These are phyloP conservation scores for Bombus cullumanus DNA, from an alignment of 1,140 invertebrate species.

Conservation along the genomic window DNA sequence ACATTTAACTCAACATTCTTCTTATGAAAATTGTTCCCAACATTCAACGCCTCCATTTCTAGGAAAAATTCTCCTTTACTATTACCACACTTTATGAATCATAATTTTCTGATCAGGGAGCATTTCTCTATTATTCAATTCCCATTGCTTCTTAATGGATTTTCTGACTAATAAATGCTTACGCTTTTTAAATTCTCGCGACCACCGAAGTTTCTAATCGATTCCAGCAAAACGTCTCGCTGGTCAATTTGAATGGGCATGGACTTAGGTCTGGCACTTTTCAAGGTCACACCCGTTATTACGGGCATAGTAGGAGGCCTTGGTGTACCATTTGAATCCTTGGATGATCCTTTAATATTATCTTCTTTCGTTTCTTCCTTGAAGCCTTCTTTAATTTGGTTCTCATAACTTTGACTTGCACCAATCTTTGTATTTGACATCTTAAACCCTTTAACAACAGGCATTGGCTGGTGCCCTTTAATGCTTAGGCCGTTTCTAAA, in stretches of 20 bases:
- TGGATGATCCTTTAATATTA: not conserved
- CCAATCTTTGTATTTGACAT: constrained; percentile 3
- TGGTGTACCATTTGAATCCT: constrained; percentile 30
- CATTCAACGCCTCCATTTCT: not conserved
- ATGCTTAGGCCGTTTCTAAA: constrained; percentile 33
- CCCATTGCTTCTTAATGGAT: not conserved
- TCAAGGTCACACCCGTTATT: constrained; percentile 79
- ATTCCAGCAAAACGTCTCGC: constrained; percentile 87
- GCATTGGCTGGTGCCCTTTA: constrained; percentile 49
- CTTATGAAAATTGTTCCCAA: not conserved
- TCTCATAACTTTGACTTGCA: constrained; percentile 31
- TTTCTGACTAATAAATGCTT: constrained; percentile 62
- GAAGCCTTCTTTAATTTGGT: constrained; percentile 11
- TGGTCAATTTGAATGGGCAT: constrained; percentile 81
- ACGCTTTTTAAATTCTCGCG: constrained; percentile 84
- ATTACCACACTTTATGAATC: not conserved
- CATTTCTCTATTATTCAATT: not conserved
- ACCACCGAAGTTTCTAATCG: constrained; percentile 88
- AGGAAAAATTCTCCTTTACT: not conserved
- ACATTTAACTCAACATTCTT: too few species aligned
- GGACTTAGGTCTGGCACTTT: constrained; percentile 74
- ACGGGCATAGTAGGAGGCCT: constrained; percentile 81
- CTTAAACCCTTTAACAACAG: constrained; percentile 74
- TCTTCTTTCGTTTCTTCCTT: constrained; percentile 23
- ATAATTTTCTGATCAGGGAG: not conserved